These are phyloP conservation scores for Drosophila bunnanda DNA, from an alignment of 2,888 invertebrate species.

Conservation along the genomic window DNA sequence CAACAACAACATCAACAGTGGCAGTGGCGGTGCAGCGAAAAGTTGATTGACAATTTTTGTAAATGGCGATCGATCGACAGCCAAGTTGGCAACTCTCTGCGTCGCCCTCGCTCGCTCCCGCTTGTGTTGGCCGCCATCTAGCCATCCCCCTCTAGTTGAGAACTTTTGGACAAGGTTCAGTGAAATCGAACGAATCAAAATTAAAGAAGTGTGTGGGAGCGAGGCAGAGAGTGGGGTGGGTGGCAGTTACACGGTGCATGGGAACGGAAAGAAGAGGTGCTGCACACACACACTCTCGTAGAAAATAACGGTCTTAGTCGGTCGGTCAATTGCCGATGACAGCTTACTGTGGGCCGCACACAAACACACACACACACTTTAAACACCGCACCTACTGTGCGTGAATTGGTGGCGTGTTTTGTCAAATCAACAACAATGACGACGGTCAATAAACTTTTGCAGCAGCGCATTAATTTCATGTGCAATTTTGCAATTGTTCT, in stretches of 20 bases:
- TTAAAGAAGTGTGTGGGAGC: not conserved
- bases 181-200: conserved; percentile 18
- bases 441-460: conserved; percentile 79
- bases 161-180: conserved; percentile 30
- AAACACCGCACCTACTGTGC: conserved; percentile 48
- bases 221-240: not conserved
- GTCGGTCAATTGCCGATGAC: conserved; percentile 54
- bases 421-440: conserved; percentile 80
- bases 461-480: conserved; percentile 44
- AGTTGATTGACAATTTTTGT: conserved; percentile 69
- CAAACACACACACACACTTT: not conserved
- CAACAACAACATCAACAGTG: conserved; percentile 24
- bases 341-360: conserved; percentile 36
- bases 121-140: not conserved
- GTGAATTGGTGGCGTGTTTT: conserved; percentile 62
- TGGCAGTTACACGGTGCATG: conserved; percentile 17
- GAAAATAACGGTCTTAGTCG: conserved; percentile 40
- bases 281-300: conserved; percentile 15
- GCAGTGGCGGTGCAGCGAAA: conserved; percentile 36
- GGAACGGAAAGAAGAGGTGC: conserved; percentile 31
- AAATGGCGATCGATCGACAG: conserved; percentile 58
- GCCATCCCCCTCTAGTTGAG: conserved; percentile 36
- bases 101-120: conserved; percentile 17
- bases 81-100: conserved; percentile 51
- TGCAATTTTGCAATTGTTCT: conserved; percentile 53